These are phyloP conservation scores for Copsychus sechellarum DNA, from an alignment of 2,113 vertebrate genomes.

Conservation along the genomic window DNA sequence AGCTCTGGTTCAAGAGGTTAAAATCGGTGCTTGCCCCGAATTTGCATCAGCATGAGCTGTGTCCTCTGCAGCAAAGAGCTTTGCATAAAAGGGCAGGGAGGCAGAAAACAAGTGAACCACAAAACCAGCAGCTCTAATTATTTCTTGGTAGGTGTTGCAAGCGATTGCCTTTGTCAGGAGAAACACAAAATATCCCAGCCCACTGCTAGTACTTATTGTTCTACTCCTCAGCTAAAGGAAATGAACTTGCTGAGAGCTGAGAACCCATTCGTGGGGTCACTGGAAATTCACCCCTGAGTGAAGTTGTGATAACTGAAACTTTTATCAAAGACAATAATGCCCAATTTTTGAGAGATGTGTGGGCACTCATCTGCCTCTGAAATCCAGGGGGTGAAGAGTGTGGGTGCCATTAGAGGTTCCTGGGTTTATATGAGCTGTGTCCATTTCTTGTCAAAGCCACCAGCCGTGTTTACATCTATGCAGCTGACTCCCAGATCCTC, in stretches of 20 bases:
- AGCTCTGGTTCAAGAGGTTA: background rate
- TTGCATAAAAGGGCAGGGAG: background rate
- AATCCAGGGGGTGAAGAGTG: background rate
- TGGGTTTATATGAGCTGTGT: background rate
- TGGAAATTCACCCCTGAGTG: background rate
- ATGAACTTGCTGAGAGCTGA: background rate
- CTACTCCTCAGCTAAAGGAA: background rate
- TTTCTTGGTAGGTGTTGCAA: background rate
- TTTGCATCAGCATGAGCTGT: background rate
- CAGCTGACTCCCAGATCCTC: background rate
- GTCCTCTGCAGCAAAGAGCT: background rate
- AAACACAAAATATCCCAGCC: background rate
- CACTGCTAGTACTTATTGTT: background rate
- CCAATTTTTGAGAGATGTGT: background rate
- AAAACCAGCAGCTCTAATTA: constrained; percentile 15
- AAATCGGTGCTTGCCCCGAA: background rate
- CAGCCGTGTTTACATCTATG: background rate
- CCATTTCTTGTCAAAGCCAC: background rate
- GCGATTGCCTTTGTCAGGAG: constrained; percentile 7
- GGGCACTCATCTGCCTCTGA: background rate
- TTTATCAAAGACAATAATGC: background rate
- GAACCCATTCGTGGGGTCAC: background rate
- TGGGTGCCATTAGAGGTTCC: background rate
- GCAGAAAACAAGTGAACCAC: constrained; percentile 24
- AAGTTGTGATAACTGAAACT: background rate